Evolutionary conservation across 2,888 invertebrate species (phyloP).

Genomic region (Callyntrura guangdongensis): DNA sequence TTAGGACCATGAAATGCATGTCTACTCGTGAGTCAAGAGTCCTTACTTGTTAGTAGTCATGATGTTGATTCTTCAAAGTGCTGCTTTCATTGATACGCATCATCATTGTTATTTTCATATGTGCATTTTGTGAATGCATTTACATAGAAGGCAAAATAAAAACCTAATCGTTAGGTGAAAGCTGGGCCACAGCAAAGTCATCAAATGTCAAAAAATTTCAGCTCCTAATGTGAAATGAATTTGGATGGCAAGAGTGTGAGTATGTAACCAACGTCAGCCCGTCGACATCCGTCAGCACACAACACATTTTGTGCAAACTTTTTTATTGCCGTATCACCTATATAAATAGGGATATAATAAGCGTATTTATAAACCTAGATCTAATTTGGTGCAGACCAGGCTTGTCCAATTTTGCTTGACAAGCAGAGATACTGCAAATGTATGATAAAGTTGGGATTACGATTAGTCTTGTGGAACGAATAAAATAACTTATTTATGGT

Average conservation of each 20-base stretch:
- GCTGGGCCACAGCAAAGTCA: neutral
- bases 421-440: neutral
- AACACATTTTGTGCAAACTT: neutral
- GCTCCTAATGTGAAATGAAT: neutral
- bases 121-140: constrained; percentile 5
- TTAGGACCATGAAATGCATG: neutral
- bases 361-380: neutral
- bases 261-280: neutral
- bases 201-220: neutral
- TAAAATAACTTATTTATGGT: too few relatives aligned
- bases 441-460: constrained; percentile 1
- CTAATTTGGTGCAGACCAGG: neutral
- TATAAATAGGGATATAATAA: neutral
- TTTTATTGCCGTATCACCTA: neutral
- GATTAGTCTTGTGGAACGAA: too few relatives aligned
- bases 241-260: neutral
- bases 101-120: too few relatives aligned
- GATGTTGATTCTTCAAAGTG: too few relatives aligned
- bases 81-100: too few relatives aligned
- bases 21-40: neutral
- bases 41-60: too few relatives aligned
- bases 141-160: too few relatives aligned
- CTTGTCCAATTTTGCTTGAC: constrained; percentile 5
- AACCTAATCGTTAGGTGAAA: too few relatives aligned
- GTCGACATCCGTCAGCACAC: neutral